Percentiles rank a stretch among this genome's conserved stretches.
Evolutionary conservation across 1,140 invertebrate species (phyloP).

Genomic region (Conus ventricosus): DNA sequence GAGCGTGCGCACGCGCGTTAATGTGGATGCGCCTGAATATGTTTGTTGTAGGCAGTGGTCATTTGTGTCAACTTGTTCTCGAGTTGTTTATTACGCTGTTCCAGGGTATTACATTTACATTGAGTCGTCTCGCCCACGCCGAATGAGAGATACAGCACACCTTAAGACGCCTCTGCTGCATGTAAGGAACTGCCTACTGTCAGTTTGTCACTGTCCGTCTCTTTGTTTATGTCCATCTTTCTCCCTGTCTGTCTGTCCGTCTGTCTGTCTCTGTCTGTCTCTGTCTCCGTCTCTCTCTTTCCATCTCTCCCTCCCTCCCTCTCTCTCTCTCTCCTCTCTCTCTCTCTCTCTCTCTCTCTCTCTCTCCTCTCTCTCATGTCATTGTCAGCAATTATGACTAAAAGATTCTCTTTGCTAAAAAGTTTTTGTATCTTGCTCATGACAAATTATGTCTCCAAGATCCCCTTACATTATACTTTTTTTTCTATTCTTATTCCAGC

Average conservation of each 20-base stretch:
- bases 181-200: constrained; percentile 10
- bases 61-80: too few relatives aligned
- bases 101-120: constrained; percentile 69
- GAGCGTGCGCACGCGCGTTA: too few relatives aligned
- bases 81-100: constrained; percentile 18
- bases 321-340: background rate
- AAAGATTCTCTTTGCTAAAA: too few relatives aligned
- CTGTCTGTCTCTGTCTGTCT: background rate
- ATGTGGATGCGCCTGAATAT: too few relatives aligned
- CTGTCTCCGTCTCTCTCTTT: background rate
- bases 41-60: too few relatives aligned
- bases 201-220: background rate
- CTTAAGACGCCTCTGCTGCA: constrained; percentile 36
- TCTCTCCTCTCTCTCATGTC: too few relatives aligned
- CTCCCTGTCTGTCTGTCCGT: constrained; percentile 5
- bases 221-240: background rate
- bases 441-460: too few relatives aligned
- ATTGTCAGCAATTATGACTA: too few relatives aligned
- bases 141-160: constrained; percentile 63
- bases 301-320: background rate
- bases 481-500: too few relatives aligned
- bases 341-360: too few relatives aligned
- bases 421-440: too few relatives aligned
- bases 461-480: too few relatives aligned
- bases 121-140: constrained; percentile 63